Evolutionary conservation across 2,888 invertebrate genomes (phyloP).

Genomic region (Xiphydria camelus): DNA sequence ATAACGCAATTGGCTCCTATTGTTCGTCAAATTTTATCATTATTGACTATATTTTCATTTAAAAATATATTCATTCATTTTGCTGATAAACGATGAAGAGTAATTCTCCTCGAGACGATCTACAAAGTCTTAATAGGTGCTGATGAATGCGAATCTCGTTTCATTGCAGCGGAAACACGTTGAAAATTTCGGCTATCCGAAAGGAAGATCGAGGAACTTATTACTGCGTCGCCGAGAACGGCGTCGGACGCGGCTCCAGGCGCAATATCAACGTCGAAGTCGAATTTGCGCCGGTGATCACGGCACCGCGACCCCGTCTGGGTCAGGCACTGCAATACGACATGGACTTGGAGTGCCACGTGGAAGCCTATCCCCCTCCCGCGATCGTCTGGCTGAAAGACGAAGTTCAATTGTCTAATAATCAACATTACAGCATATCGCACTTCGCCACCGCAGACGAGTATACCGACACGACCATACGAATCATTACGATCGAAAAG

Average conservation of each 20-base stretch:
- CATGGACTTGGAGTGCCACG: slow-evolving; percentile 92
- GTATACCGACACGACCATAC: slow-evolving; percentile 86
- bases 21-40: no score
- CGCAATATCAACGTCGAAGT: slow-evolving; percentile 89
- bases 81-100: no score
- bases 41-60: slow-evolving; percentile 2
- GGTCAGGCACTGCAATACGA: slow-evolving; percentile 91
- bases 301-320: slow-evolving; percentile 79
- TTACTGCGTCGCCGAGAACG: slow-evolving; percentile 90
- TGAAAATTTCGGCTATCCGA: slow-evolving; percentile 76
- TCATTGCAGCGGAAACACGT: slow-evolving; percentile 71
- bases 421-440: slow-evolving; percentile 89
- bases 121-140: no score
- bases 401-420: slow-evolving; percentile 78
- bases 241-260: slow-evolving; percentile 81
- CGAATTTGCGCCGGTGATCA: slow-evolving; percentile 86
- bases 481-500: slow-evolving; percentile 89
- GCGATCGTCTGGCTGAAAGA: slow-evolving; percentile 91
- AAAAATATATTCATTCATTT: no score
- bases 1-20: no score
- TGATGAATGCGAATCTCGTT: no score
- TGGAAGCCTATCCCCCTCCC: slow-evolving; percentile 93
- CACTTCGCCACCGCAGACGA: slow-evolving; percentile 92
- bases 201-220: slow-evolving; percentile 93
- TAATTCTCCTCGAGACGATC: no score